Percentiles rank a stretch among this genome's conserved stretches.
These are phyloP conservation scores for Lithodes maja DNA, from an alignment of 2,888 invertebrate genomes.

Conservation along the genomic window DNA sequence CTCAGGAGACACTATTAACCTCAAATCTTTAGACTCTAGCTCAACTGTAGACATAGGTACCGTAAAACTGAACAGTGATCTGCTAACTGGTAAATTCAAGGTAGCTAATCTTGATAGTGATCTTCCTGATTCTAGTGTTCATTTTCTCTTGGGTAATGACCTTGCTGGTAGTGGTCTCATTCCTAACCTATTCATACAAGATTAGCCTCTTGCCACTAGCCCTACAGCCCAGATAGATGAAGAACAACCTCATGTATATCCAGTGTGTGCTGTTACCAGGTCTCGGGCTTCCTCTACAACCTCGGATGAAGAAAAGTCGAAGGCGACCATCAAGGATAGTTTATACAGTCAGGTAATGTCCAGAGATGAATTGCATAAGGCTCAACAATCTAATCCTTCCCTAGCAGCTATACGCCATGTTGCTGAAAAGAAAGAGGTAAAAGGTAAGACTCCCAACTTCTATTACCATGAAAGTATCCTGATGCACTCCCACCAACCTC, in stretches of 20 bases:
- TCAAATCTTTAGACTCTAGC: constrained; percentile 6
- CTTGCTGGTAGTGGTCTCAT: constrained; percentile 11
- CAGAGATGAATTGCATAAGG: not conserved
- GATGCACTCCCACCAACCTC: not conserved
- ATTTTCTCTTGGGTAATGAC: constrained; percentile 5
- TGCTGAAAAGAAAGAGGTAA: not conserved
- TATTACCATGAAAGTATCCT: not conserved
- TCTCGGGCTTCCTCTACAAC: not conserved
- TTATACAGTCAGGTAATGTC: not conserved
- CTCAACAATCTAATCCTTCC: not conserved
- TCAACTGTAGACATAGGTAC: not conserved
- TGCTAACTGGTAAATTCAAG: not conserved
- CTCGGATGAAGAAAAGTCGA: not conserved
- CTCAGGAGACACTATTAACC: constrained; percentile 5
- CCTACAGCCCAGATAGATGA: not conserved
- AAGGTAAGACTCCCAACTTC: not conserved
- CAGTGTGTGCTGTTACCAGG: not conserved
- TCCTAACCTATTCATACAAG: not conserved
- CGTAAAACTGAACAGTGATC: not conserved
- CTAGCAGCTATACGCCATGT: not conserved
- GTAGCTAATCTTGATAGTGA: not conserved
- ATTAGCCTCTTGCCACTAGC: not conserved
- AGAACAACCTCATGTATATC: not conserved
- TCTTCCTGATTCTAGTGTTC: not conserved
- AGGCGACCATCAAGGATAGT: not conserved